Percentiles rank a stretch among this genome's conserved stretches.
Evolutionary conservation across 2,797 vertebrate genomes (phyloP).

Genomic region (Hypotaenidia okinawae): DNA sequence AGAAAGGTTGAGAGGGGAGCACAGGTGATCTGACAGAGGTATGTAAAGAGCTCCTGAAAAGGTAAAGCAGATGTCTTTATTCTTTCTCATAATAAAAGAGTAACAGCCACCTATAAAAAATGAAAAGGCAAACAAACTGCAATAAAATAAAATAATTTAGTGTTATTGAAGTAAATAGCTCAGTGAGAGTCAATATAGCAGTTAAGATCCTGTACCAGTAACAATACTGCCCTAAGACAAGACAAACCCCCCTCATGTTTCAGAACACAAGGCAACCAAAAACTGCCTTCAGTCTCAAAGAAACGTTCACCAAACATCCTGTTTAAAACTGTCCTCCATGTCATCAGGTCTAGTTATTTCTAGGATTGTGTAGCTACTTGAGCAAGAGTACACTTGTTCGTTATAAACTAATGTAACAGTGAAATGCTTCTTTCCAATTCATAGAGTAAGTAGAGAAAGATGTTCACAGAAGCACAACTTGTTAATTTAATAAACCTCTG

Average conservation of each 20-base stretch:
- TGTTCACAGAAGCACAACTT: not conserved
- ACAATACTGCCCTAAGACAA: not conserved
- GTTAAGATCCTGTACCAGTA: not conserved
- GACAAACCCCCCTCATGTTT: not conserved
- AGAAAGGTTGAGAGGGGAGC: slow-evolving; percentile 54
- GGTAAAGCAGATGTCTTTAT: slow-evolving; percentile 5
- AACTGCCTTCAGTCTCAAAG: not conserved
- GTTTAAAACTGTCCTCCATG: not conserved
- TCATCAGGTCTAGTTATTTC: not conserved
- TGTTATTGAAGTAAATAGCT: not conserved
- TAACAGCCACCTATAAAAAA: slow-evolving; percentile 1
- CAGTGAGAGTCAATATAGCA: not conserved
- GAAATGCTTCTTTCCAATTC: not conserved
- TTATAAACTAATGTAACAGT: not conserved
- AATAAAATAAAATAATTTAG: not conserved
- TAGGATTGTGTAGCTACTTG: not conserved
- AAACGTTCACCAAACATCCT: not conserved
- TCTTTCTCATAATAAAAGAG: not conserved
- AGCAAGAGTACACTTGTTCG: not conserved
- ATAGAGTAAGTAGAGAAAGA: not conserved
- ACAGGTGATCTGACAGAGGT: slow-evolving; percentile 34
- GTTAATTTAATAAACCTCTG: not conserved
- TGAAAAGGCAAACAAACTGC: not conserved
- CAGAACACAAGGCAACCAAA: not conserved
- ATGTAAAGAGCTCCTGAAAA: slow-evolving; percentile 40